Evolutionary conservation across 2,113 vertebrate genomes (phyloP), one percentile per base, ranked within the genome.

Genomic region (Xenus cinereus): DNA sequence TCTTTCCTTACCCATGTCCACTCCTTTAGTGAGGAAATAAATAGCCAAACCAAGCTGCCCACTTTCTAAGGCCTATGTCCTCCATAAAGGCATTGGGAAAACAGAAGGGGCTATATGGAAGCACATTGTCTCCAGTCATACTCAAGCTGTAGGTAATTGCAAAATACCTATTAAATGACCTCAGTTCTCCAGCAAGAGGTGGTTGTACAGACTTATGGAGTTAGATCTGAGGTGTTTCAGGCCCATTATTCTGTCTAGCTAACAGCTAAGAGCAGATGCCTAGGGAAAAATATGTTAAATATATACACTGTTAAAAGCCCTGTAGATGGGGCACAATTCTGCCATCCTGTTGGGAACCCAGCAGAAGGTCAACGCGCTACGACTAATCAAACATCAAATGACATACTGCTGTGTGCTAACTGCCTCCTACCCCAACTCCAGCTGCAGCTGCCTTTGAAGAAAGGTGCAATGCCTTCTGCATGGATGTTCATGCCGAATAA

Each of bases 401-500:
- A 69, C 59, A 91, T 46, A 21, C 4, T 45, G 24, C 35, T 89
- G 91, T 64, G 66, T 60, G 69, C 84, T 93, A 76, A 78, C 93
- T 68, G 39, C 30, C 35, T 64, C 23, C 24, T 46, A 24, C 83
- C 39, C 51, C 87, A 90, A 56, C 4, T 67, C 32, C 69, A 90
- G 66, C 84, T n/a, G 51, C 64, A 93, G 81, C 66, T 83, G 91
- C 85, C 90, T 96, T 96, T 97, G 89, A 96, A 96, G 89, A 93
- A 79, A 89, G 84, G 84, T 97, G 84, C 81, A 75, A 51, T 82
- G 89, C 59, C 89, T 85, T 94, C 92, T 83, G 63, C 75, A 67
- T 62, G 80, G 91, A 95, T 60, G 84, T 93, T 76, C 74, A 39
- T 0, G 1, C 39, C 3, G 5, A 91, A 79, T 51, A 74, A 95